These are phyloP conservation scores for Rapana venosa DNA, from an alignment of 2,888 invertebrate genomes.

Conservation along the genomic window DNA sequence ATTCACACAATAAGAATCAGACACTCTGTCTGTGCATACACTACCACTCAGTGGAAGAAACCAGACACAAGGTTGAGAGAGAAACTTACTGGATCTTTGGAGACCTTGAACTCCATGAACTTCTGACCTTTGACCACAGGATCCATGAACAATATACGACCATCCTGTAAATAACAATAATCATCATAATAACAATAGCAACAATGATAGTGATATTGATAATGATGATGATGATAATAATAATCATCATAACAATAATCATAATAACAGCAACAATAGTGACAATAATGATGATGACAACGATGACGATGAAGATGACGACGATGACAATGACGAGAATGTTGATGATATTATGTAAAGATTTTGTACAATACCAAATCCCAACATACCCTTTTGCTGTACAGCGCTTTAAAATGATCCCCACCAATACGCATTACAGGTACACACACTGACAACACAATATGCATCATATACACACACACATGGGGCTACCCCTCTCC, in stretches of 20 bases:
- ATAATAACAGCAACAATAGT: neutral
- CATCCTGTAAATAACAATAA: constrained; percentile 63
- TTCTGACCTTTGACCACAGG: constrained; percentile 73
- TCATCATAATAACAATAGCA: neutral
- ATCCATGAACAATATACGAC: constrained; percentile 76
- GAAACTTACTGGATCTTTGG: constrained; percentile 74
- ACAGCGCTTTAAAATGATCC: no score
- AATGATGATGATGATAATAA: constrained; percentile 4
- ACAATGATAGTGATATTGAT: neutral
- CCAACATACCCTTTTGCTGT: no score
- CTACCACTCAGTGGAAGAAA: neutral
- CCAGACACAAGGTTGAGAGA: neutral
- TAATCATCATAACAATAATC: neutral
- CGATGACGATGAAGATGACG: neutral
- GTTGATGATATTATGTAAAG: no score
- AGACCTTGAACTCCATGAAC: constrained; percentile 75
- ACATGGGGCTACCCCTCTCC: no score
- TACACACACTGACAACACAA: no score
- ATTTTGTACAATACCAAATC: no score
- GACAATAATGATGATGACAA: neutral
- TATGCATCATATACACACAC: no score
- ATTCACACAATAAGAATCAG: no score
- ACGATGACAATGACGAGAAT: no score
- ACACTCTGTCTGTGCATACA: neutral
- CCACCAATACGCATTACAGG: no score